Evolutionary conservation across 2,113 vertebrate species (phyloP), one percentile per base, ranked within the genome.

Genomic region (Leucopternis melanops): DNA sequence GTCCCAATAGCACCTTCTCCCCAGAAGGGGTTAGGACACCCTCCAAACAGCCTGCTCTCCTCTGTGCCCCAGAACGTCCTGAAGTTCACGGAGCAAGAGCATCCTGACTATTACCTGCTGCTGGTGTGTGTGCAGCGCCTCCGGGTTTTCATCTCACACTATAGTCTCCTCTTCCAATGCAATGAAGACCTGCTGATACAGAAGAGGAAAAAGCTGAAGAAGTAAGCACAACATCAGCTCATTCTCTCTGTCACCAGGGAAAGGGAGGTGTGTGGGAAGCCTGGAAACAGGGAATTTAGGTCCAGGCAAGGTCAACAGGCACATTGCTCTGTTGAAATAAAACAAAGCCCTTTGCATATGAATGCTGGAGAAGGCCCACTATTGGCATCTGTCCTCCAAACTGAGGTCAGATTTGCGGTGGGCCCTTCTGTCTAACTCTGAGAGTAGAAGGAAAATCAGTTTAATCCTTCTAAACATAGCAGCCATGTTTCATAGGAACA

Each of bases 101-200:
- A 99, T 91, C 99, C 99, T 2, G 99, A 99, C 97, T 99, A 99
- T 94, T 99, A 99, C 95, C 98, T 99, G 91, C 98, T 99, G 86
- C 98, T 99, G 92, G 98, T 99, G 92, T 99, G 99, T 67, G 98
- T 99, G 94, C 99, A 99, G 97, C 99, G 99, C 88, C 98, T 99
- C 77, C 98, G 98, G 21, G 98, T 98, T 67, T 99, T 99, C 97
- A 99, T 98, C 50, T 98, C 98, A 8, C 99, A 99, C 97, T 98
- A 99, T 74, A 99, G 98, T 77, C 98, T 99, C 94, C 98, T 99
- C 74, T 98, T 99, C 59, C 99, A 99, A 42, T 99, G 99, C 98
- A 99, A 99, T n/a, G 99, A 99, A 92, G 99, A 99, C 73, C 98
- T 99, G 54, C 98, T 99, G 59, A 98, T 99, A 95, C 99, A 99